A percentile compares a stretch with the other conserved stretches of the same genome.
Evolutionary conservation across 2,888 invertebrate species (phyloP).

Genomic region (Amphimallon solstitiale): DNA sequence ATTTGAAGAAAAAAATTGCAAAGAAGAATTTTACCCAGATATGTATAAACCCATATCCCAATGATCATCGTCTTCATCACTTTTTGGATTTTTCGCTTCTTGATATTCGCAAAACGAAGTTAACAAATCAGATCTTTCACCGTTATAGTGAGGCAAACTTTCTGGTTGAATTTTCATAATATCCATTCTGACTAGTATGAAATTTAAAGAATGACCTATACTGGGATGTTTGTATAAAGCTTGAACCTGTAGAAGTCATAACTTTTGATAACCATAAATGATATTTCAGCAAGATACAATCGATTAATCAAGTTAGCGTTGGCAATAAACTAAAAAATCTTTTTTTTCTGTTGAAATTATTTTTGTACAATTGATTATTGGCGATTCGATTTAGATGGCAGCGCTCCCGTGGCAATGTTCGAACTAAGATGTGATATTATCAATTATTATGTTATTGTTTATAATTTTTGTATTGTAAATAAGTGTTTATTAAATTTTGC

Average conservation of each 20-base stretch:
- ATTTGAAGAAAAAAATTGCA: neutral
- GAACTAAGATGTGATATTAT: too few species aligned
- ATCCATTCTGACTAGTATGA: slow-evolving; percentile 77
- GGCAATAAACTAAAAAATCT: too few species aligned
- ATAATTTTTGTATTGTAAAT: too few species aligned
- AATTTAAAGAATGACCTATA: slow-evolving; percentile 72
- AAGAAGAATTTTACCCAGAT: slow-evolving; percentile 69
- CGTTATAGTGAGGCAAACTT: slow-evolving; percentile 71
- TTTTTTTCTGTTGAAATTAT: too few species aligned
- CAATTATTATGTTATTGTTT: too few species aligned
- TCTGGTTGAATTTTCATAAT: slow-evolving; percentile 74
- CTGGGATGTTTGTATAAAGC: slow-evolving; percentile 83
- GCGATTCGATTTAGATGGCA: neutral
- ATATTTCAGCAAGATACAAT: too few species aligned
- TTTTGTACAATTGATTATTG: slow-evolving; percentile 1
- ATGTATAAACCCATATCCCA: slow-evolving; percentile 85
- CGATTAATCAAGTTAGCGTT: too few species aligned
- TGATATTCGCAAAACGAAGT: slow-evolving; percentile 81
- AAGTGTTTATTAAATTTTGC: too few species aligned
- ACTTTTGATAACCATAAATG: too few species aligned
- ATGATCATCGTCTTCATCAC: slow-evolving; percentile 75
- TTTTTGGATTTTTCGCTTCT: slow-evolving; percentile 71
- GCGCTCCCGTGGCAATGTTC: too few species aligned
- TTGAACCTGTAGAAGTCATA: slow-evolving; percentile 76
- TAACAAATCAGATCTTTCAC: slow-evolving; percentile 74